Evolutionary conservation across 2,113 vertebrate species (phyloP).

Genomic region (Cyphomyrus discorhynchus): DNA sequence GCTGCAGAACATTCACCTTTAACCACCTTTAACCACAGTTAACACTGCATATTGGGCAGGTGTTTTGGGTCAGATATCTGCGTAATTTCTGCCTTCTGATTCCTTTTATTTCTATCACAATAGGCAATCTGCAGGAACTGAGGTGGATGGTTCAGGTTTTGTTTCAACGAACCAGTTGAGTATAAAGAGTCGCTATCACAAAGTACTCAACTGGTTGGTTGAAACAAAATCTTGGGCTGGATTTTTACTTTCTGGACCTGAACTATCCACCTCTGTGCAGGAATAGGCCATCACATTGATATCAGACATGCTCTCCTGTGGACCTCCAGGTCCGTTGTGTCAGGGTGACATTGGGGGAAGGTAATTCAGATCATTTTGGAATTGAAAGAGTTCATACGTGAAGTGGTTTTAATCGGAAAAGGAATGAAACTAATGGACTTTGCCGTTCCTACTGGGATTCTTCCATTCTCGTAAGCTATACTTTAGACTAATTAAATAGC

Average conservation of each 20-base stretch:
- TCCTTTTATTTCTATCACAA: not conserved
- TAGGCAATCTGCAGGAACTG: not conserved
- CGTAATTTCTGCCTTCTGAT: not conserved
- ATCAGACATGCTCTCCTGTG: not conserved
- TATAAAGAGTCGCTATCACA: not conserved
- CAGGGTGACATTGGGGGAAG: not conserved
- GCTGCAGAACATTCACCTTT: not conserved
- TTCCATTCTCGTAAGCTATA: constrained; percentile 13
- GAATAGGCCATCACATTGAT: not conserved
- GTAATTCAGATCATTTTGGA: not conserved
- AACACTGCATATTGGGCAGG: not conserved
- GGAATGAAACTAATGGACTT: constrained; percentile 2
- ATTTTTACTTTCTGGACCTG: not conserved
- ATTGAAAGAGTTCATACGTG: constrained; percentile 16
- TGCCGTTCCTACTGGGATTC: not conserved
- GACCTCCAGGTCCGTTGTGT: not conserved
- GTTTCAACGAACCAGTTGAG: not conserved
- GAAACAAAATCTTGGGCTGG: not conserved
- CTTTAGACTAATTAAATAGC: constrained; percentile 28
- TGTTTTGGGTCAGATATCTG: not conserved
- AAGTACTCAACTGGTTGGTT: not conserved
- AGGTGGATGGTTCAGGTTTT: not conserved
- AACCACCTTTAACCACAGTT: not conserved
- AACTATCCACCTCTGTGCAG: not conserved
- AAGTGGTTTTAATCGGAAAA: constrained; percentile 18